These are phyloP conservation scores for Sebastes vulpes DNA, from an alignment of 2,797 vertebrate genomes.

Conservation along the genomic window DNA sequence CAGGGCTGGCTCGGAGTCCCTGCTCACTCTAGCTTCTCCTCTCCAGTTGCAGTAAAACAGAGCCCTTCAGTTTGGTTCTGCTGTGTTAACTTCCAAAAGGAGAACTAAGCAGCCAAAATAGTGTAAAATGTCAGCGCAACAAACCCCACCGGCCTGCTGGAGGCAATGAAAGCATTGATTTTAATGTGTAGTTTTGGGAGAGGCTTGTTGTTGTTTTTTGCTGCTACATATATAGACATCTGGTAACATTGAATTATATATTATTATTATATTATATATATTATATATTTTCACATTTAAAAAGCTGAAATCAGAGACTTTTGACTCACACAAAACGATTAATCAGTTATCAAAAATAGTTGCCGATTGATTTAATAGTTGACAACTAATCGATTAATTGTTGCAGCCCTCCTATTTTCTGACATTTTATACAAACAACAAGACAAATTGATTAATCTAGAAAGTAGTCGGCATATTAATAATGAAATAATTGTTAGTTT, in stretches of 20 bases:
- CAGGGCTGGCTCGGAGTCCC: not conserved
- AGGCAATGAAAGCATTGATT: not conserved
- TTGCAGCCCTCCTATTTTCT: too few relatives aligned
- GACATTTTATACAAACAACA: too few relatives aligned
- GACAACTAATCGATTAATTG: too few relatives aligned
- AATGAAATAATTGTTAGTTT: too few relatives aligned
- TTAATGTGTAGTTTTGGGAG: not conserved
- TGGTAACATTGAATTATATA: not conserved
- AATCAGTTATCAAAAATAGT: too few relatives aligned
- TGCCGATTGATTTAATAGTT: too few relatives aligned
- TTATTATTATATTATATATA: too few relatives aligned
- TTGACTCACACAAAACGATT: too few relatives aligned
- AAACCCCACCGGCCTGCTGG: not conserved
- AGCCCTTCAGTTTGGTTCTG: not conserved
- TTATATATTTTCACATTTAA: too few relatives aligned
- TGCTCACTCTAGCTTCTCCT: not conserved
- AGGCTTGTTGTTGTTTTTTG: not conserved
- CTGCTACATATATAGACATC: not conserved
- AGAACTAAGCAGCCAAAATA: not conserved
- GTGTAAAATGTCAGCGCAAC: constrained; percentile 10
- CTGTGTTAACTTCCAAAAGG: not conserved
- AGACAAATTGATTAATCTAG: too few relatives aligned
- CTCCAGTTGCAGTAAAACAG: not conserved
- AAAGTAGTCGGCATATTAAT: accelerated
- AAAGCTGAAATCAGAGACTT: too few relatives aligned